Percentiles rank a stretch among this genome's conserved stretches.
Evolutionary conservation across 1,140 invertebrate genomes (phyloP).

Genomic region (Portunus trituberculatus): DNA sequence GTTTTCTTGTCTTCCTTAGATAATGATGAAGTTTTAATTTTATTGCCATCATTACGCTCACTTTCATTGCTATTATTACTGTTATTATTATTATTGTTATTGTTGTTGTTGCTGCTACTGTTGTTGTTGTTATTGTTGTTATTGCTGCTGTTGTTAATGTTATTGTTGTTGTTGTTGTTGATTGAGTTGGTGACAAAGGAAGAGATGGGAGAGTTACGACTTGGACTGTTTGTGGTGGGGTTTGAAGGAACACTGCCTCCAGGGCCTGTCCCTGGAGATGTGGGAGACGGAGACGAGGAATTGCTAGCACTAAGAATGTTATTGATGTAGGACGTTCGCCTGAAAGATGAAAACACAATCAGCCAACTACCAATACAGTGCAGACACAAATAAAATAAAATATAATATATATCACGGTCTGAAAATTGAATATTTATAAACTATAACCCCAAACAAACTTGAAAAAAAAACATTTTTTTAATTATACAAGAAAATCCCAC

Average conservation of each 20-base stretch:
- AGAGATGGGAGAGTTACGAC: conserved; percentile 5
- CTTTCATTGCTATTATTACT: conserved; percentile 67
- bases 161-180: conserved; percentile 36
- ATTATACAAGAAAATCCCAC: too few relatives aligned
- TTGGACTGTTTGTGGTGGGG: conserved; percentile 4
- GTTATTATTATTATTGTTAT: conserved; percentile 36
- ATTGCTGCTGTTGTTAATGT: too few relatives aligned
- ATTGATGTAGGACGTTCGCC: conserved; percentile 65
- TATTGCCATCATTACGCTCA: conserved; percentile 52
- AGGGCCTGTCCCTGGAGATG: neutral
- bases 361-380: neutral
- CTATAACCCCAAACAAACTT: too few relatives aligned
- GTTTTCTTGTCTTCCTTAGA: conserved; percentile 62
- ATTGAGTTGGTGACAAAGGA: neutral
- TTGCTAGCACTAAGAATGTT: conserved; percentile 59
- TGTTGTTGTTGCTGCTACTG: too few relatives aligned
- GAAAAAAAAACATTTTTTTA: too few relatives aligned
- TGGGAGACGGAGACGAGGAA: neutral
- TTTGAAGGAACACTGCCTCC: neutral
- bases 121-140: conserved; percentile 62
- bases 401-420: too few relatives aligned
- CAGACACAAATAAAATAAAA: too few relatives aligned
- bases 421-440: too few relatives aligned
- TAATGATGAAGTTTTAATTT: conserved; percentile 33
- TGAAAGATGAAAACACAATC: conserved; percentile 14